These are phyloP conservation scores for Coboldia fuscipes DNA, from an alignment of 1,140 invertebrate genomes.

Conservation along the genomic window DNA sequence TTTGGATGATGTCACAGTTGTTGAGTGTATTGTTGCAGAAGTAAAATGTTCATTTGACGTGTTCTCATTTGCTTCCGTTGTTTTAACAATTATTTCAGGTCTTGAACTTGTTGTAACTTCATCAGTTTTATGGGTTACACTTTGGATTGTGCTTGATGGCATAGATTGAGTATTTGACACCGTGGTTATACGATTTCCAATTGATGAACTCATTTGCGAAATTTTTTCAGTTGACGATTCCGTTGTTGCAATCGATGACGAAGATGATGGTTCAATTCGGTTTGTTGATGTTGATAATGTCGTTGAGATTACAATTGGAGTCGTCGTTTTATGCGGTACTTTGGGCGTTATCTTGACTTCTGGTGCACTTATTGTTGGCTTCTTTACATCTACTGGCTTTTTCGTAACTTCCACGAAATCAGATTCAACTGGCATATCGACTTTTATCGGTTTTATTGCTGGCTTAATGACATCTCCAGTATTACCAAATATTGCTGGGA, in stretches of 20 bases:
- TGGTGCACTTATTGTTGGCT: conserved; percentile 5
- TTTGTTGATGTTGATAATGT: conserved; percentile 15
- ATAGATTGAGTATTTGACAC: conserved; percentile 5
- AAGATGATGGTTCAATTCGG: conserved; percentile 13
- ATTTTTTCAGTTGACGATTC: conserved; percentile 5
- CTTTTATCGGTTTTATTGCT: conserved; percentile 2
- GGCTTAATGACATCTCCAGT: conserved; percentile 36
- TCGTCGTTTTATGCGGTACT: conserved; percentile 6
- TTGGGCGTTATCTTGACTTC: conserved; percentile 5
- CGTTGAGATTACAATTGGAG: conserved; percentile 18
- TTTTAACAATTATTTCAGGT: too few relatives aligned
- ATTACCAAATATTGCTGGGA: conserved; percentile 53
- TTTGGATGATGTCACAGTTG: too few relatives aligned
- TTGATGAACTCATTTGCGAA: too few relatives aligned
- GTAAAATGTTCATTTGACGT: too few relatives aligned
- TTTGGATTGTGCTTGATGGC: conserved; percentile 6
- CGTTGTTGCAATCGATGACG: too few relatives aligned
- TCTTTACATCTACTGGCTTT: neutral
- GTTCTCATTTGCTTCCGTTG: too few relatives aligned
- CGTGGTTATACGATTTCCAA: too few relatives aligned
- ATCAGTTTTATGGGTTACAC: conserved; percentile 8
- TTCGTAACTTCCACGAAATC: conserved; percentile 1
- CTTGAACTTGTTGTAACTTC: conserved; percentile 10
- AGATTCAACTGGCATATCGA: neutral
- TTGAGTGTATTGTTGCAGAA: conserved; percentile 8